Evolutionary conservation across 2,113 vertebrate species (phyloP).

Genomic region (Phylloscopus whistleri): DNA sequence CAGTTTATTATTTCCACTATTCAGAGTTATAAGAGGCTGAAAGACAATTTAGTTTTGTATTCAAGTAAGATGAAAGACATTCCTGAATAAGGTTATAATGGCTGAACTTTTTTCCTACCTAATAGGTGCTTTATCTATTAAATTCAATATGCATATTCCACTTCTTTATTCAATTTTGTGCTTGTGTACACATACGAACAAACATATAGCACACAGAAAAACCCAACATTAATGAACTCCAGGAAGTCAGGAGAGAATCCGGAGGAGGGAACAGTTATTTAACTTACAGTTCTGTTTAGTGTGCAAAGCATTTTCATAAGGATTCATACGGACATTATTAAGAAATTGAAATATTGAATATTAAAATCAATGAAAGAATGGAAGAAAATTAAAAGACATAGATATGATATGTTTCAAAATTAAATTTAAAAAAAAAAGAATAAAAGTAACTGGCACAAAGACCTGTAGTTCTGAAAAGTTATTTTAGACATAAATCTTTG

Average conservation of each 20-base stretch:
- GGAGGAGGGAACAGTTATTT: not conserved
- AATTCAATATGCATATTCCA: not conserved
- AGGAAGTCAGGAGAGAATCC: not conserved
- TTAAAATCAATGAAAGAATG: not conserved
- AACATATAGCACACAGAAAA: not conserved
- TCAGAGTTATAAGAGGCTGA: not conserved
- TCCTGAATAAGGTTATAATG: not conserved
- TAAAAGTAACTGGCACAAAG: not conserved
- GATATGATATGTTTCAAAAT: not conserved
- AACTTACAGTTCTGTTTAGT: not conserved
- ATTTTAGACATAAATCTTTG: not conserved
- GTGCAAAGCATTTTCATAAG: not conserved
- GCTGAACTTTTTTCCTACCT: not conserved
- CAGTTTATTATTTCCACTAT: constrained; percentile 5
- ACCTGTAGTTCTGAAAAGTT: not conserved
- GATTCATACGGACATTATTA: not conserved
- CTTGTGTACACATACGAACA: not conserved
- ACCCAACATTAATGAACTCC: not conserved
- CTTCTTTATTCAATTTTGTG: not conserved
- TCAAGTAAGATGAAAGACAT: not conserved
- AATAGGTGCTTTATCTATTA: not conserved
- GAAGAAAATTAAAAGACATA: not conserved
- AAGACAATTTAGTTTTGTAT: not conserved
- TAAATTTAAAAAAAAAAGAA: not conserved
- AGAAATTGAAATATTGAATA: not conserved